Percentiles rank a stretch among this genome's conserved stretches.
Evolutionary conservation across 2,888 invertebrate species (phyloP).

Genomic region (Hydraecia micacea): DNA sequence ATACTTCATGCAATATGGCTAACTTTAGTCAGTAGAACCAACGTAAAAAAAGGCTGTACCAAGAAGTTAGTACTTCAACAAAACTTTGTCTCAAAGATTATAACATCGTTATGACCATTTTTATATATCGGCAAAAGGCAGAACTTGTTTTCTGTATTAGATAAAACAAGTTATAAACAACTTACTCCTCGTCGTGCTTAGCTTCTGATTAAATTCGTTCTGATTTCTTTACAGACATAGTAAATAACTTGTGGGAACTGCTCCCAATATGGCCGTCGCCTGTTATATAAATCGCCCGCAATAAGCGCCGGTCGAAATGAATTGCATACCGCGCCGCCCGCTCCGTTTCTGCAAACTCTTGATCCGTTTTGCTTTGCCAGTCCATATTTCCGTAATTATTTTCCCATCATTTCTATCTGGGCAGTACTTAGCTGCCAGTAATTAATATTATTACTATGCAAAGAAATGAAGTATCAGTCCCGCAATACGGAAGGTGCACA

Average conservation of each 20-base stretch:
- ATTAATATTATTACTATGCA: not conserved
- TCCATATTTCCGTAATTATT: not conserved
- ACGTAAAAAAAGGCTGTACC: not conserved
- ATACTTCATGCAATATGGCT: slow-evolving; percentile 10
- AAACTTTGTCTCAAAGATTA: not conserved
- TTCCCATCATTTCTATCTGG: not conserved
- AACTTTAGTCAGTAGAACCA: not conserved
- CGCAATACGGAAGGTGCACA: not conserved
- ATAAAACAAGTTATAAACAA: slow-evolving; percentile 25
- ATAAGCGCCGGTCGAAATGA: not conserved
- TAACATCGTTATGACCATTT: not conserved
- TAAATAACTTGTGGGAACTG: not conserved
- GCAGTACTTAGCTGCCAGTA: no score
- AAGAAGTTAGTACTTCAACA: not conserved
- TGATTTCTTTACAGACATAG: not conserved
- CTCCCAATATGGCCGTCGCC: not conserved
- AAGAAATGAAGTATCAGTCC: not conserved
- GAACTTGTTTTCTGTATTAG: slow-evolving; percentile 25
- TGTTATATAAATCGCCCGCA: not conserved
- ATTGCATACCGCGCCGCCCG: not conserved
- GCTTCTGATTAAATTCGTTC: not conserved
- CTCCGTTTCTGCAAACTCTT: no score
- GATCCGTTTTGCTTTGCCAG: not conserved
- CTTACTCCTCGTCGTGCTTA: not conserved
- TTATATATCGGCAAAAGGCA: slow-evolving; percentile 3